Conservation (phyloP, 2,888 invertebrate genomes). For the Xiphydria camelus region DNA sequence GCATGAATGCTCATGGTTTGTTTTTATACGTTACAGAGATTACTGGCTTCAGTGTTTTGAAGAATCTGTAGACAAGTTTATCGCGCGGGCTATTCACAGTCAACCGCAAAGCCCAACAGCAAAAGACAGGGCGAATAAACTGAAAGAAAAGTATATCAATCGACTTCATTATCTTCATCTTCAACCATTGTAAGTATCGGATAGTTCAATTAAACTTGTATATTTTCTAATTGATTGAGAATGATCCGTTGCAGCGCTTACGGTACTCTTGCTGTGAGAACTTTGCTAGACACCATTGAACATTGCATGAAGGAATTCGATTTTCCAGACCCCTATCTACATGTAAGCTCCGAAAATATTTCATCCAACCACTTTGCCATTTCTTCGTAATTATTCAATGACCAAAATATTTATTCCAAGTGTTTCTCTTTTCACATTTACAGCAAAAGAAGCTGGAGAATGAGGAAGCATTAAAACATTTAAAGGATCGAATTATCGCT, state of each 20-base stretch:
- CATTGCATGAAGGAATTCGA: constrained; percentile 88
- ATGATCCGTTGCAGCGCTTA: constrained; percentile 62
- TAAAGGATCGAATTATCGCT: constrained; percentile 68
- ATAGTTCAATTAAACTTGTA: constrained; percentile 4
- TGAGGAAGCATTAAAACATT: constrained; percentile 72
- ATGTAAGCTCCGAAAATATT: constrained; percentile 52
- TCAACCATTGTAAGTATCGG: constrained; percentile 75
- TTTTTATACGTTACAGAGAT: constrained; percentile 51
- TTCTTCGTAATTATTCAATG: constrained; percentile 48
- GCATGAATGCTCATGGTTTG: constrained; percentile 4
- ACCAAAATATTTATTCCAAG: constrained; percentile 36
- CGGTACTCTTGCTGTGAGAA: constrained; percentile 85
- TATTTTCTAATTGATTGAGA: constrained; percentile 1
- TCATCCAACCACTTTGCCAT: neutral
- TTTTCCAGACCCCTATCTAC: constrained; percentile 83
- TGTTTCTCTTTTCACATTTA: too few relatives aligned
- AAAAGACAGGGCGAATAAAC: constrained; percentile 76
- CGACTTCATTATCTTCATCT: constrained; percentile 74
- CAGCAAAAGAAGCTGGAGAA: constrained; percentile 89
- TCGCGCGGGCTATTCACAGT: constrained; percentile 78
- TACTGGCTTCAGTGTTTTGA: constrained; percentile 95
- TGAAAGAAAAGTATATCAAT: constrained; percentile 80
- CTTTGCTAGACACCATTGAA: constrained; percentile 89
- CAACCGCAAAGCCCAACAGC: constrained; percentile 77
- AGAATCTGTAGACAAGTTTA: constrained; percentile 82